Evolutionary conservation across 2,888 invertebrate species (phyloP), one percentile per base, ranked within the genome.

Genomic region (Cristatella mucedo): DNA sequence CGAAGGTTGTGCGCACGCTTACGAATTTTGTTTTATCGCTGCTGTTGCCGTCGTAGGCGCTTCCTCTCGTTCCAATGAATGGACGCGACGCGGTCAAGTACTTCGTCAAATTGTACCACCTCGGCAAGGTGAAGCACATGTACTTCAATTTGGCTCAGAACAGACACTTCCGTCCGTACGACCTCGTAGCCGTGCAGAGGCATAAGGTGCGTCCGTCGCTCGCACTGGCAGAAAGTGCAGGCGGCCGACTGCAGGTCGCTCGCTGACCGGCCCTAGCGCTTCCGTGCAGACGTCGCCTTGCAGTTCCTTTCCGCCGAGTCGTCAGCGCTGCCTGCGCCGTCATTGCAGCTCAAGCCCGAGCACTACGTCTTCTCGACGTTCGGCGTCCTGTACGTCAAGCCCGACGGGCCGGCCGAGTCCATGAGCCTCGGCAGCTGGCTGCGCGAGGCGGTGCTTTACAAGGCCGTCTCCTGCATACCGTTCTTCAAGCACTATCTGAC

Each of bases 311-410:
- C n/a, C n/a, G n/a, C n/a, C n/a, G n/a, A n/a, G n/a, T n/a, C n/a
- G n/a, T n/a, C n/a, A 11, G 34, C 13, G 34, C 7, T 18, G 7
- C 29, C 11, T 18, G 24, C 18, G 15, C 26, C 13, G n/a, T 34
- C 11, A 33, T 26, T 36, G 21, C 40, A 59, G 59, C 48, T 49
- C 4, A 46, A 57, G 5, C 42, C 48, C 20, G 63, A 63, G 36
- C 60, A 63, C 46, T 63, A 54, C 47, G 57, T 64, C 18, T 64
- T 64, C 49, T 60, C 61, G 15, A 59, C 62, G 30, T 64, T 64
- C 48, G 63, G 63, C 11, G 57, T 63, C 4, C 50, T 64, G n/a
- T 59, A 59, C 41, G 57, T 63, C 9, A 50, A 53, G 26, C 50
- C 53, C 3, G 53, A 57, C 33, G 52, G 51, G 21, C 56, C 56